Percentiles rank a stretch among this genome's conserved stretches.
Conservation (phyloP, 2,113 vertebrate species). For the Regulus satrapa region DNA sequence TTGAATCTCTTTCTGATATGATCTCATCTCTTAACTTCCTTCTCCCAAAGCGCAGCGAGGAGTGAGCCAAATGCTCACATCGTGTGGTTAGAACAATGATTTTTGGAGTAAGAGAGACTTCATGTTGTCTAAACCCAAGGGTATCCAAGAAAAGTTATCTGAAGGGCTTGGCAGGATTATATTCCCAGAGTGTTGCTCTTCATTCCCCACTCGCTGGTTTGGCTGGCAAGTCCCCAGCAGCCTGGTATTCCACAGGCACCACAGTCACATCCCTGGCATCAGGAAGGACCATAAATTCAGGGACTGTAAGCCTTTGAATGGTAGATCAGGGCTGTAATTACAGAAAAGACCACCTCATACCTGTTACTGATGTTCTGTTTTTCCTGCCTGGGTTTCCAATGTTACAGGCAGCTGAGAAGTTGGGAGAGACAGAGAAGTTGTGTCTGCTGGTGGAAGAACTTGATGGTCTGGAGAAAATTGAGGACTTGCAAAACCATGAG, state of each 20-base stretch:
- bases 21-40: neutral
- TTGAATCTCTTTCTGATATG: conserved; percentile 83
- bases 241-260: neutral
- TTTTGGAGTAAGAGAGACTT: neutral
- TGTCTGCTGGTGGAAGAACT: conserved; percentile 82
- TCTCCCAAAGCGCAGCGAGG: neutral
- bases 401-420: conserved; percentile 77
- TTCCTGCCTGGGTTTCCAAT: neutral
- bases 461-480: conserved; percentile 82
- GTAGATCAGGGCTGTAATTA: neutral
- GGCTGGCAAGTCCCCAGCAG: neutral
- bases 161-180: neutral
- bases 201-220: neutral
- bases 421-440: conserved; percentile 78
- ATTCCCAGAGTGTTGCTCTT: neutral
- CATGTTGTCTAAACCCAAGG: neutral
- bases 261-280: neutral
- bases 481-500: conserved; percentile 83
- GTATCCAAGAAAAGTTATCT: no score
- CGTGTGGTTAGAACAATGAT: neutral
- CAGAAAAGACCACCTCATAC: neutral
- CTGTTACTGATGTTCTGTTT: neutral
- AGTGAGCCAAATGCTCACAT: neutral
- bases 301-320: neutral
- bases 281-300: neutral